These are phyloP conservation scores for Bucco capensis DNA, from an alignment of 2,113 vertebrate species.

Conservation along the genomic window DNA sequence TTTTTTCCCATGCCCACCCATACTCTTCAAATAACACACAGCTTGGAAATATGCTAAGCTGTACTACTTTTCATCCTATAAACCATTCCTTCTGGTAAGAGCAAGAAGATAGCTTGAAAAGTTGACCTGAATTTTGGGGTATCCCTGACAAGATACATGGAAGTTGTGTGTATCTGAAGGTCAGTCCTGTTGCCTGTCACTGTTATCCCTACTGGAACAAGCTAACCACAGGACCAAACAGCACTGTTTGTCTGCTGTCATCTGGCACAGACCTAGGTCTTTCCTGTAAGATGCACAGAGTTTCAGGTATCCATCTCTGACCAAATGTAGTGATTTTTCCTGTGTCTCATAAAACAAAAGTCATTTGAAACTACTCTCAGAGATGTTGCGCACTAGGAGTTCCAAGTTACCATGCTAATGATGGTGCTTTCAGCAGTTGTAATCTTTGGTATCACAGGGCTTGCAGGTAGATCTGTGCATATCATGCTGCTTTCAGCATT, in stretches of 20 bases:
- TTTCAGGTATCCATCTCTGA: not conserved
- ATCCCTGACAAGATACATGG: not conserved
- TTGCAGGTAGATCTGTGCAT: not conserved
- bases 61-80: not conserved
- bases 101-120: not conserved
- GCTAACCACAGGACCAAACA: not conserved
- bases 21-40: not conserved
- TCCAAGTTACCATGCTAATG: not conserved
- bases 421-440: not conserved
- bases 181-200: not conserved
- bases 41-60: not conserved
- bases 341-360: not conserved
- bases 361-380: not conserved
- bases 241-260: not conserved
- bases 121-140: not conserved
- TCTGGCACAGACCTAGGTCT: not conserved
- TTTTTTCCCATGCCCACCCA: not conserved
- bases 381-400: not conserved
- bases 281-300: not conserved
- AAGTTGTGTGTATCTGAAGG: not conserved
- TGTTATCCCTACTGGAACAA: not conserved
- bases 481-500: not conserved
- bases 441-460: not conserved
- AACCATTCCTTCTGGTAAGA: not conserved
- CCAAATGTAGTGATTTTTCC: not conserved